These are phyloP conservation scores for Dendrolimus kikuchii DNA, from an alignment of 1,140 invertebrate genomes.

Conservation along the genomic window DNA sequence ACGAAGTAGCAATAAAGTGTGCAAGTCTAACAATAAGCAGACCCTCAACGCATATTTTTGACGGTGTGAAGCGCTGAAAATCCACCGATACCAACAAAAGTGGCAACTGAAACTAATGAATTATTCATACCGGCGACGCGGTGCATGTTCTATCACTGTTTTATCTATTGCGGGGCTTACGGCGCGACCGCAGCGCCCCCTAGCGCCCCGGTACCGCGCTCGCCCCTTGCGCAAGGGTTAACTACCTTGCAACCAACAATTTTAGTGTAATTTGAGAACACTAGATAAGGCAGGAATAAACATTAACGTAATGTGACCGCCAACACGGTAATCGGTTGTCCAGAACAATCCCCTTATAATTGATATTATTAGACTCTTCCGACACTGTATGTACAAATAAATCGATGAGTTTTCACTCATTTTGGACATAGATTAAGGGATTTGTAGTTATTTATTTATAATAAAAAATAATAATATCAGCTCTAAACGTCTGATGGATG, in stretches of 20 bases:
- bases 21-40: conserved; percentile 55
- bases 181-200: conserved; percentile 18
- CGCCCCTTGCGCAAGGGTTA: conserved; percentile 55
- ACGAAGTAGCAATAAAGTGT: conserved; percentile 40
- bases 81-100: conserved; percentile 68
- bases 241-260: conserved; percentile 67
- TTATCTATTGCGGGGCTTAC: conserved; percentile 66
- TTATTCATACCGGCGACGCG: conserved; percentile 66
- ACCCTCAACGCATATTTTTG: conserved; percentile 61
- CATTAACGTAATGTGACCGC: conserved; percentile 59
- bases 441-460: too few relatives aligned
- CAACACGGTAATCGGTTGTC: conserved; percentile 41
- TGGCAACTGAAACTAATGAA: conserved; percentile 71
- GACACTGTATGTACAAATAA: too few relatives aligned
- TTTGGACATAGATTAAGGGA: too few relatives aligned
- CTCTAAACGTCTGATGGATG: too few relatives aligned
- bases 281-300: conserved; percentile 66
- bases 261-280: conserved; percentile 65
- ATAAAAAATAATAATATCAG: too few relatives aligned
- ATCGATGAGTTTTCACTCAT: too few relatives aligned
- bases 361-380: too few relatives aligned
- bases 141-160: conserved; percentile 72
- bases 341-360: too few relatives aligned
- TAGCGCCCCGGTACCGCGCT: conserved; percentile 26
- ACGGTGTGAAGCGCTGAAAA: conserved; percentile 66